Evolutionary conservation across 2,797 vertebrate species (phyloP).

Genomic region (Rhinichthys osculus): DNA sequence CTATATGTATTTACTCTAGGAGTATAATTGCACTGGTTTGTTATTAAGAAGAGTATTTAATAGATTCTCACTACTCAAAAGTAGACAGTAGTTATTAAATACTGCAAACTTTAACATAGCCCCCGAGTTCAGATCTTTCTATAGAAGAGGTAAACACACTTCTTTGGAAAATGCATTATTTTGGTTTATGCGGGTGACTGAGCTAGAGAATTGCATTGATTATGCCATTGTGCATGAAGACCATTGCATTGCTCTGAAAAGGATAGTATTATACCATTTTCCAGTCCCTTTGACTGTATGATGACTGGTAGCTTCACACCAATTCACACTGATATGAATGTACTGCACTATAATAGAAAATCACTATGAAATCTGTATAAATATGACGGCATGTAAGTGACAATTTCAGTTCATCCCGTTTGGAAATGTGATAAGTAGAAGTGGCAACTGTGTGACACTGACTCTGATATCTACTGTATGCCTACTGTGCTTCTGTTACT

Average conservation of each 20-base stretch:
- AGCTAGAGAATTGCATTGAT: constrained; percentile 11
- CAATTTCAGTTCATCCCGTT: neutral
- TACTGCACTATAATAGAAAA: constrained; percentile 5
- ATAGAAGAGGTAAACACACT: neutral
- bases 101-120: neutral
- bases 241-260: neutral
- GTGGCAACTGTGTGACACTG: neutral
- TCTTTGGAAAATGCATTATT: neutral
- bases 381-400: neutral
- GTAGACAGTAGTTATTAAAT: neutral
- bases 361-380: constrained; percentile 13
- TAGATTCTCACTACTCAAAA: neutral
- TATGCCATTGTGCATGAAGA: constrained; percentile 5
- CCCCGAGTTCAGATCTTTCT: neutral
- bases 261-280: neutral
- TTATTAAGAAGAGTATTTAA: neutral
- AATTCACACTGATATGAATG: constrained; percentile 9
- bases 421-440: neutral
- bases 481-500: constrained; percentile 15
- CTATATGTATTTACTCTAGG: neutral
- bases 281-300: constrained; percentile 7
- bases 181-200: neutral
- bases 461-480: constrained; percentile 17
- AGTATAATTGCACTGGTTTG: constrained; percentile 1
- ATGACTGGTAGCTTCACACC: neutral